A percentile compares a stretch with the other conserved stretches of the same genome.
Conservation (phyloP, 2,888 invertebrate species). For the Drosophila nigricruria region DNA sequence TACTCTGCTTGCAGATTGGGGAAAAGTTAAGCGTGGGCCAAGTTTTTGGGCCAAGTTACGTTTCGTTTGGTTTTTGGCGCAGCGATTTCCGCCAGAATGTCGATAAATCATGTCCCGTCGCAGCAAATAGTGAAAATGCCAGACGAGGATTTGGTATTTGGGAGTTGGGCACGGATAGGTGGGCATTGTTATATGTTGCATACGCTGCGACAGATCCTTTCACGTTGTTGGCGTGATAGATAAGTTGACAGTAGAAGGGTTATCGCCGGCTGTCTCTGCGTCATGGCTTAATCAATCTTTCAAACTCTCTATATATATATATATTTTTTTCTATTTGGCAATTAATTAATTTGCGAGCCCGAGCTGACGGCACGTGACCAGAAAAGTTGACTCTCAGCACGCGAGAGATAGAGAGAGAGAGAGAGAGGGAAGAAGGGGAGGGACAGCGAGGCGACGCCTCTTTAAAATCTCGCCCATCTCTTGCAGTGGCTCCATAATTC, state of each 20-base stretch:
- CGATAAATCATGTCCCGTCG: constrained; percentile 70
- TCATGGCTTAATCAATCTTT: constrained; percentile 71
- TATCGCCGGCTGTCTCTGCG: constrained; percentile 46
- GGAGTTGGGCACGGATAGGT: background rate
- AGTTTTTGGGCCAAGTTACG: constrained; percentile 45
- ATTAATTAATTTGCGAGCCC: constrained; percentile 72
- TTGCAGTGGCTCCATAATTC: constrained; percentile 8
- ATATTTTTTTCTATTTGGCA: constrained; percentile 47
- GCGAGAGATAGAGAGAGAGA: background rate
- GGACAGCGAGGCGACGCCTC: constrained; percentile 2
- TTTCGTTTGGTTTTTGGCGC: constrained; percentile 68
- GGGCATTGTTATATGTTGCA: constrained; percentile 14
- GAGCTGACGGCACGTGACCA: constrained; percentile 62
- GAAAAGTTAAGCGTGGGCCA: constrained; percentile 35
- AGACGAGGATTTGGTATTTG: constrained; percentile 34
- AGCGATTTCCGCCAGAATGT: constrained; percentile 76
- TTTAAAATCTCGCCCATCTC: constrained; percentile 26
- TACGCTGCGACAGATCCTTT: constrained; percentile 42
- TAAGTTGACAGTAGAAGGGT: constrained; percentile 67
- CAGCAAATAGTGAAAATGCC: constrained; percentile 34
- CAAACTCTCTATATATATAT: constrained; percentile 14
- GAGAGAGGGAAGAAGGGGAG: background rate
- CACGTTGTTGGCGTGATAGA: constrained; percentile 72
- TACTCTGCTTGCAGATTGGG: constrained; percentile 12
- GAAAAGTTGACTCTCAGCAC: constrained; percentile 13